phyloP scores from a whole-genome alignment of 2,113 vertebrate genomes.

The Lontra canadensis region DNA sequence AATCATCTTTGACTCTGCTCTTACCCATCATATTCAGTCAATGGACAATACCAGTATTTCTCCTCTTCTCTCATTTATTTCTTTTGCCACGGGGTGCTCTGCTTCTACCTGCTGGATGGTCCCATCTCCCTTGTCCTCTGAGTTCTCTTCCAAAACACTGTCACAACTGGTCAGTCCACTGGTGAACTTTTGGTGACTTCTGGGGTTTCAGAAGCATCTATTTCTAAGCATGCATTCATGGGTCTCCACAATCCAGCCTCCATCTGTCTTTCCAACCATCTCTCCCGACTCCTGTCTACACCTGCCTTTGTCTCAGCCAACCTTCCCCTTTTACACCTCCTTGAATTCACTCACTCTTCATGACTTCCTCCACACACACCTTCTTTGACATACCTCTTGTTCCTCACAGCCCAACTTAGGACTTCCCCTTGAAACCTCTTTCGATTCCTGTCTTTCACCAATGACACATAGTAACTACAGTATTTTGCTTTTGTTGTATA shows the following conservation, averaged over 20 bases:
- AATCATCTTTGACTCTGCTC: neutral
- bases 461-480: neutral
- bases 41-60: neutral
- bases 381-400: neutral
- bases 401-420: neutral
- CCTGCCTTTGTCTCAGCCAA: neutral
- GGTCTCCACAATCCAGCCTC: neutral
- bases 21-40: neutral
- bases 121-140: neutral
- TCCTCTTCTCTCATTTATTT: neutral
- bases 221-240: neutral
- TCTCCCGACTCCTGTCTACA: fast-evolving
- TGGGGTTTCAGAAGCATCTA: neutral
- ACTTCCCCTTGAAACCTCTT: neutral
- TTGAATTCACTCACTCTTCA: neutral
- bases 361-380: neutral
- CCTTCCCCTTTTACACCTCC: neutral
- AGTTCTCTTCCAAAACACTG: neutral
- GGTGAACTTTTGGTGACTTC: neutral
- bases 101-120: neutral
- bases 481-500: neutral
- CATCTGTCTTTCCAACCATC: fast-evolving
- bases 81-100: neutral
- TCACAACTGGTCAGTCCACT: neutral
- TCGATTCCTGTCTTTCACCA: neutral